phyloP scores from a whole-genome alignment of 2,888 invertebrate species.

The Lithophane leautieri region DNA sequence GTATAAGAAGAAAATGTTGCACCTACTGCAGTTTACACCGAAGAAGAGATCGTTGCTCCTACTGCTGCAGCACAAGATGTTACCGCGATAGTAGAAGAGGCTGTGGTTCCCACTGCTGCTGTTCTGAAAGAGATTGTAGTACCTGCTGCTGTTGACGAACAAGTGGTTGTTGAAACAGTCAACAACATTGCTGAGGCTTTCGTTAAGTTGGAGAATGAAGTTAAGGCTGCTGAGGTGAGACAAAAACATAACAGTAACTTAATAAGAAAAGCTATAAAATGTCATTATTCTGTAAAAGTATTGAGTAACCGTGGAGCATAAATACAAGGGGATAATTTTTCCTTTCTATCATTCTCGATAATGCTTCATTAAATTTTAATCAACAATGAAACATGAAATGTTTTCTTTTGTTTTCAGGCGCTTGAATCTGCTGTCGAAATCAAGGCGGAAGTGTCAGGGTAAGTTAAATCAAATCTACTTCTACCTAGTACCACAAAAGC shows the following conservation, averaged over 20 bases:
- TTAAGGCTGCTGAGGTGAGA: conserved; percentile 77
- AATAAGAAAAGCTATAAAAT: background rate
- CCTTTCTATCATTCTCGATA: background rate
- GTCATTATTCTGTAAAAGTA: background rate
- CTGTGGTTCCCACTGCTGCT: conserved; percentile 40
- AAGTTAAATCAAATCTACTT: conserved; percentile 41
- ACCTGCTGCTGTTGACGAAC: conserved; percentile 45
- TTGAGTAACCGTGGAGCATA: background rate
- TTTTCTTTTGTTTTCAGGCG: conserved; percentile 36
- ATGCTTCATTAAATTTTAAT: background rate
- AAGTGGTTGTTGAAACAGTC: conserved; percentile 56
- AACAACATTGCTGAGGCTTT: conserved; percentile 81
- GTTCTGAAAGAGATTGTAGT: conserved; percentile 24
- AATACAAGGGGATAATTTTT: background rate
- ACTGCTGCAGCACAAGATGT: conserved; percentile 25
- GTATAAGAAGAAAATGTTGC: conserved; percentile 36
- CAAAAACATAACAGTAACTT: background rate
- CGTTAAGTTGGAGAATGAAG: conserved; percentile 78
- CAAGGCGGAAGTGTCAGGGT: conserved; percentile 73
- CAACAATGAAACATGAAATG: background rate
- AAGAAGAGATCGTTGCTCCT: conserved; percentile 34
- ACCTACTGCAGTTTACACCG: conserved; percentile 14
- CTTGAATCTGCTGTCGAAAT: conserved; percentile 50
- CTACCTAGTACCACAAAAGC: background rate
- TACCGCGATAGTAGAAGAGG: conserved; percentile 20